phyloP scores from a whole-genome alignment of 2,113 vertebrate species.

The Grallaria varia region DNA sequence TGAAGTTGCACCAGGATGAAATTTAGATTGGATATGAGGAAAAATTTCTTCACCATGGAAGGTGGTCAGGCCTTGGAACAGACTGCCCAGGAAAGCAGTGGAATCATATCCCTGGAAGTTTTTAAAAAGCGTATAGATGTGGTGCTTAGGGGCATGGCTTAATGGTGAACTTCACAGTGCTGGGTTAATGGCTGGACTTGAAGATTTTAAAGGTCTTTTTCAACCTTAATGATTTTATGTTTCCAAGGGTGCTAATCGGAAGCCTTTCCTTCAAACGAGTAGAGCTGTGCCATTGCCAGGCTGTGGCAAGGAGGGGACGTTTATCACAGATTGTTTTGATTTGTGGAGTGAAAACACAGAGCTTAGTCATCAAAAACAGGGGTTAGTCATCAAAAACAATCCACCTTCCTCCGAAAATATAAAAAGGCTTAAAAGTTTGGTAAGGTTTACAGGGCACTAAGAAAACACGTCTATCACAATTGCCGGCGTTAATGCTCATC shows the following conservation, averaged over 20 bases:
- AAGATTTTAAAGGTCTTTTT: background rate
- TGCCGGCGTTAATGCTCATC: conserved; percentile 27
- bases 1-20: background rate
- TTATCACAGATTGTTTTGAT: background rate
- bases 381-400: conserved; percentile 55
- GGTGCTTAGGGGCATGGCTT: background rate
- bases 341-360: conserved; percentile 9
- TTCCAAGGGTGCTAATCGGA: background rate
- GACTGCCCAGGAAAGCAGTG: background rate
- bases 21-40: background rate
- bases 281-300: background rate
- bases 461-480: background rate
- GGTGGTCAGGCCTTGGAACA: background rate
- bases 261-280: background rate
- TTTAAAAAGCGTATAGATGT: background rate
- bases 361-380: conserved; percentile 58
- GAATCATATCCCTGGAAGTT: background rate
- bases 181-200: background rate
- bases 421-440: conserved; percentile 12
- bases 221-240: background rate
- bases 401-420: conserved; percentile 35
- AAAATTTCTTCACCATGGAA: background rate
- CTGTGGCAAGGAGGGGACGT: background rate
- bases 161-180: background rate
- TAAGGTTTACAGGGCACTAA: conserved; percentile 10